Evolutionary conservation across 2,113 vertebrate species (phyloP).

Genomic region (Pachypanchax playfairii): DNA sequence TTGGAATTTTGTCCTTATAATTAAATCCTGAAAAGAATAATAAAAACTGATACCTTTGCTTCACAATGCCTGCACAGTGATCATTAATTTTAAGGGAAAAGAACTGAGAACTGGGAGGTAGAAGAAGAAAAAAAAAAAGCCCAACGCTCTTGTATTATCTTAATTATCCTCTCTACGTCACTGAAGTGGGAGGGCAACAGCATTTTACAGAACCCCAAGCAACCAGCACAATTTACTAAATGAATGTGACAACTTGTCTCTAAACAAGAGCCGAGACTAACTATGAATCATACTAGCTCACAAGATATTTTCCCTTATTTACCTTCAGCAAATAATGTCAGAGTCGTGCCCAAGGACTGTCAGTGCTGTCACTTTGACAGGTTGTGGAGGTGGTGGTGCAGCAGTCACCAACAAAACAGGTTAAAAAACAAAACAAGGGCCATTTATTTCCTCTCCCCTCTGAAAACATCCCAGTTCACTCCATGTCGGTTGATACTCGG

Average conservation of each 20-base stretch:
- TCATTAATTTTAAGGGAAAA: conserved; percentile 34
- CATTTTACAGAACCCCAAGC: conserved; percentile 47
- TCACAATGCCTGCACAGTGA: conserved; percentile 26
- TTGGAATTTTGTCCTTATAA: conserved; percentile 45
- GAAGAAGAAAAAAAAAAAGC: conserved; percentile 5
- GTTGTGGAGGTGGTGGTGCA: conserved; percentile 57
- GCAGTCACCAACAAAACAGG: conserved; percentile 58
- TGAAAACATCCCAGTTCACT: conserved; percentile 44
- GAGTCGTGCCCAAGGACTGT: conserved; percentile 48
- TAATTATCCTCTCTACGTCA: conserved; percentile 31
- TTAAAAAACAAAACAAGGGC: conserved; percentile 57
- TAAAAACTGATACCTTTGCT: conserved; percentile 22
- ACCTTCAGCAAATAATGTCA: conserved; percentile 67
- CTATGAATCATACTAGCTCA: conserved; percentile 59
- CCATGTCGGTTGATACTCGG: conserved; percentile 26
- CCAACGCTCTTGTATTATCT: conserved; percentile 24
- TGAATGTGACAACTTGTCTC: conserved; percentile 69
- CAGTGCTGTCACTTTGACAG: conserved; percentile 68
- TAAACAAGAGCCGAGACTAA: conserved; percentile 64
- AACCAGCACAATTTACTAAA: conserved; percentile 62
- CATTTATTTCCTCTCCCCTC: conserved; percentile 37
- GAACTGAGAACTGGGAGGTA: conserved; percentile 11
- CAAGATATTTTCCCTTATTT: conserved; percentile 63
- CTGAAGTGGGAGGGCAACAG: conserved; percentile 32
- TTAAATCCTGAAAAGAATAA: conserved; percentile 29